phyloP scores from a whole-genome alignment of 2,797 vertebrate species.

The Columba guinea region DNA sequence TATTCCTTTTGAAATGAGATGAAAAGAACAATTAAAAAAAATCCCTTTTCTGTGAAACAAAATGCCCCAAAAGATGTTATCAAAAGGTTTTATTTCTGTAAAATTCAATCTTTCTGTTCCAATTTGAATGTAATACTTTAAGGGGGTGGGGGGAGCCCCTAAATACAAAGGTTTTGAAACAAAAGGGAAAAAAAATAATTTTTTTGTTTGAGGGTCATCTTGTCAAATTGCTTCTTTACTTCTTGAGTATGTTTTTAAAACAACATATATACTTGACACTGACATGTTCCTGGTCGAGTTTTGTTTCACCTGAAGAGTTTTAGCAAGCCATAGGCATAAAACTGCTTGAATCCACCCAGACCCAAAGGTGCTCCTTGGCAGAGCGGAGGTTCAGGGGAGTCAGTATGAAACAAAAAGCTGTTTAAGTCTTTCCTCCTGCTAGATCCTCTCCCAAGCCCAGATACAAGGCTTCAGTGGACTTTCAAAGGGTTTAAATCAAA shows the following conservation, averaged over 20 bases:
- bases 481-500: not conserved
- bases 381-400: not conserved
- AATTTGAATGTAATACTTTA: not conserved
- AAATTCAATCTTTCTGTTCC: not conserved
- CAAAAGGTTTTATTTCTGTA: not conserved
- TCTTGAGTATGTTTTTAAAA: not conserved
- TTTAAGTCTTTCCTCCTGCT: not conserved
- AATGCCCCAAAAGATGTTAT: not conserved
- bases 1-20: slow-evolving; percentile 6
- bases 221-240: not conserved
- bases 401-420: not conserved
- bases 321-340: not conserved
- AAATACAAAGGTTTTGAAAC: not conserved
- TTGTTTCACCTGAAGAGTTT: not conserved
- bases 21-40: not conserved
- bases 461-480: not conserved
- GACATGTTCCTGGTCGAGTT: not conserved
- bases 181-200: not conserved
- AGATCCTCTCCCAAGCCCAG: not conserved
- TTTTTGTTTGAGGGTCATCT: not conserved
- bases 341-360: not conserved
- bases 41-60: not conserved
- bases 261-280: not conserved
- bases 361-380: not conserved
- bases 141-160: not conserved